Conservation (phyloP, 1,140 invertebrate genomes). For the Rhopalosiphum maidis region DNA sequence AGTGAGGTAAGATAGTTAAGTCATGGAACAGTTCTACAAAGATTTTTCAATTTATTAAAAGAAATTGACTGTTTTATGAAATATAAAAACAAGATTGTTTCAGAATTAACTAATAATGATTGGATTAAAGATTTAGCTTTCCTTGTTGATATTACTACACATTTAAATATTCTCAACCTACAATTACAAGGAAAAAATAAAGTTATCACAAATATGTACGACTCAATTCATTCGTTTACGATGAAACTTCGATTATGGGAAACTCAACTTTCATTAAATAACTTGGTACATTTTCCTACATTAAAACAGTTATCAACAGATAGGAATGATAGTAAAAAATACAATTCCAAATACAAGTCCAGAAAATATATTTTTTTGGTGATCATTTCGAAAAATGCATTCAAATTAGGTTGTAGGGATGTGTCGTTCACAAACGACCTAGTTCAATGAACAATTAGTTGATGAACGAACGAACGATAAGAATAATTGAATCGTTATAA, state of each 20-base stretch:
- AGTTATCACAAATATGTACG: slow-evolving; percentile 22
- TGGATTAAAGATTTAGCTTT: background rate
- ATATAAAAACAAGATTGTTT: background rate
- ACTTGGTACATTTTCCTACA: background rate
- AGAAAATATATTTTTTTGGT: no score
- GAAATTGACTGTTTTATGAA: background rate
- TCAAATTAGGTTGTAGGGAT: no score
- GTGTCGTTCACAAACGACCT: no score
- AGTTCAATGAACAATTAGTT: no score
- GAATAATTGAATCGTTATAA: no score
- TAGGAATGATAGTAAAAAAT: background rate
- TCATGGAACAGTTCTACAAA: background rate
- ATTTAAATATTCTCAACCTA: background rate
- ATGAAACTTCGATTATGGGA: slow-evolving; percentile 9
- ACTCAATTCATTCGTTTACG: background rate
- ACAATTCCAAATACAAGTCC: no score
- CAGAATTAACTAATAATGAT: background rate
- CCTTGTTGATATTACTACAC: slow-evolving; percentile 1
- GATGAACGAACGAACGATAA: no score
- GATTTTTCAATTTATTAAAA: background rate
- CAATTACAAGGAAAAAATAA: slow-evolving; percentile 14
- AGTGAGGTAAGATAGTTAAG: background rate
- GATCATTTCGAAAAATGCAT: no score
- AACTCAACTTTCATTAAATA: background rate
- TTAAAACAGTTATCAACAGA: background rate